phyloP scores from a whole-genome alignment of 2,113 vertebrate genomes.

The Seriola aureovittata region DNA sequence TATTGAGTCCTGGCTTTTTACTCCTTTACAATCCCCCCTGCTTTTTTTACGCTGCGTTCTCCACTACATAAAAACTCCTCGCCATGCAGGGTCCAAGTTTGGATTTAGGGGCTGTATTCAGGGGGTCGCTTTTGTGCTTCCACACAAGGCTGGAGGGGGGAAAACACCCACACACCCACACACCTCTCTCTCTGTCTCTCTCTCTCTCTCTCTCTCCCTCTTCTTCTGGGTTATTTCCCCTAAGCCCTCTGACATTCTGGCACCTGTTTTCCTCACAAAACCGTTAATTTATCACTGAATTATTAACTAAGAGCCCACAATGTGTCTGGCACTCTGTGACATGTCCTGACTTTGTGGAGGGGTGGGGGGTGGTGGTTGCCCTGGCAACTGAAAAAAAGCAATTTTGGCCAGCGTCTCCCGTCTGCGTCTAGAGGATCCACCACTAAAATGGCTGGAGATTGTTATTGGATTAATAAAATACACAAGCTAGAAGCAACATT shows the following conservation, averaged over 20 bases:
- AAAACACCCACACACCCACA: slow-evolving; percentile 47
- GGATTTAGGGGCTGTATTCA: slow-evolving; percentile 80
- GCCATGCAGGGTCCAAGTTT: slow-evolving; percentile 65
- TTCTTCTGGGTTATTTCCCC: slow-evolving; percentile 41
- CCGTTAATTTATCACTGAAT: slow-evolving; percentile 84
- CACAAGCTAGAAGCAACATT: slow-evolving; percentile 43
- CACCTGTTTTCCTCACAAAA: slow-evolving; percentile 83
- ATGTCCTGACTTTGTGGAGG: slow-evolving; percentile 71
- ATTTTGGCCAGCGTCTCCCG: slow-evolving; percentile 67
- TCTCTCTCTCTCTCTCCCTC: slow-evolving; percentile 27
- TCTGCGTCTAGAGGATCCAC: slow-evolving; percentile 37
- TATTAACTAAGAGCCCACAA: slow-evolving; percentile 81
- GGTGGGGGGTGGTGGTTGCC: slow-evolving; percentile 54
- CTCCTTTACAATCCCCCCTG: slow-evolving; percentile 67
- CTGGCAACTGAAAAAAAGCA: slow-evolving; percentile 74
- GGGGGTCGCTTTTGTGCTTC: slow-evolving; percentile 75
- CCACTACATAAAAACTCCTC: slow-evolving; percentile 63
- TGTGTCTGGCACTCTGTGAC: slow-evolving; percentile 78
- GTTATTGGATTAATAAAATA: slow-evolving; percentile 58
- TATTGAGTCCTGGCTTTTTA: slow-evolving; percentile 80
- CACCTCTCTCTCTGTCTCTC: neutral
- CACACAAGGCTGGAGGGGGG: slow-evolving; percentile 54
- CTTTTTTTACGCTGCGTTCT: slow-evolving; percentile 47
- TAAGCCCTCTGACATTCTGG: slow-evolving; percentile 76
- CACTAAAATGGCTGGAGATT: slow-evolving; percentile 52